Evolutionary conservation across 2,113 vertebrate genomes (phyloP).

Genomic region (Microcebus tavaratra): DNA sequence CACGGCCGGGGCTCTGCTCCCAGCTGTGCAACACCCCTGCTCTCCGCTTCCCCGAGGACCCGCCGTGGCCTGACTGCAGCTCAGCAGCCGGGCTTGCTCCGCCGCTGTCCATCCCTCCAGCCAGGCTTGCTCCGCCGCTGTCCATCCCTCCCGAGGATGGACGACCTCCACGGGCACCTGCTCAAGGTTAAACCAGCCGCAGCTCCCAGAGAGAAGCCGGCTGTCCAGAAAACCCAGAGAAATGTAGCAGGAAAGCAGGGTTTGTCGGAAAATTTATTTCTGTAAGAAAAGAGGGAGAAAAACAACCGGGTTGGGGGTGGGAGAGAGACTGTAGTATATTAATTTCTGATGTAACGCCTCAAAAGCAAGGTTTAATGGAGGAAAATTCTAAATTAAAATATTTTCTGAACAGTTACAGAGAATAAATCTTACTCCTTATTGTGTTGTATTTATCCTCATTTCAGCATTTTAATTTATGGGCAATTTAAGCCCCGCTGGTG

Average conservation of each 20-base stretch:
- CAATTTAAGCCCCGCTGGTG: neutral
- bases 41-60: neutral
- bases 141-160: neutral
- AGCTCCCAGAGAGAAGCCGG: too few species aligned
- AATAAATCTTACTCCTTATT: neutral
- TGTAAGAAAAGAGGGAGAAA: neutral
- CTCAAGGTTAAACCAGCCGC: neutral
- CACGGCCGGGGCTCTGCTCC: neutral
- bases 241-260: too few species aligned
- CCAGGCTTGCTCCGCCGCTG: too few species aligned
- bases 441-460: neutral
- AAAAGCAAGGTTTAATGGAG: neutral
- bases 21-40: fast-evolving
- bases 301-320: neutral
- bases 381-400: conserved; percentile 15
- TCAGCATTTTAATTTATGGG: neutral
- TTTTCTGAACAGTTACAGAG: neutral
- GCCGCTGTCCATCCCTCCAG: fast-evolving
- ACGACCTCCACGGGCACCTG: neutral
- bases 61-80: fast-evolving
- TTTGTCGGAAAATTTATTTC: neutral
- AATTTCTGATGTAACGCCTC: neutral
- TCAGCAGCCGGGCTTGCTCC: neutral
- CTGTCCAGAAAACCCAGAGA: neutral
- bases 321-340: neutral